Conservation (phyloP, 2,113 vertebrate genomes). For the human region DNA sequence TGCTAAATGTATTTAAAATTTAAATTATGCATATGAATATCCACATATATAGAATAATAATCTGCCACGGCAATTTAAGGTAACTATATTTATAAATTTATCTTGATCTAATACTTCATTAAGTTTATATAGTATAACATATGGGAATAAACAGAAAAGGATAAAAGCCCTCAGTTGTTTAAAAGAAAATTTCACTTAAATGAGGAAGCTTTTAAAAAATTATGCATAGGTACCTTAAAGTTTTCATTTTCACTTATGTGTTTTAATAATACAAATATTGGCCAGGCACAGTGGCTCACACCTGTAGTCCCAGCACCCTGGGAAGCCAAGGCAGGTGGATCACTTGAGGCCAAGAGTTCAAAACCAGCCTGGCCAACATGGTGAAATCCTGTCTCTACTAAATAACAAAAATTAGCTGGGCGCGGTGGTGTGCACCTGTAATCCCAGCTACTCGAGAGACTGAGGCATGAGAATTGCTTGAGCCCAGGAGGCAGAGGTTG, state of each 20-base stretch:
- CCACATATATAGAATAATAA: neutral
- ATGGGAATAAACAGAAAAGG: neutral
- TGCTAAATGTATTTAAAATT: neutral
- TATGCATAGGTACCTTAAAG: neutral
- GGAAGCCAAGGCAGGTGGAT: no score
- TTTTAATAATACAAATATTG: neutral
- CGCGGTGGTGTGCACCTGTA: no score
- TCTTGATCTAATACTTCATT: neutral
- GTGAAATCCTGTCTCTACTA: no score
- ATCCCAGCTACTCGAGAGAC: no score
- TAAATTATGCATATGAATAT: neutral
- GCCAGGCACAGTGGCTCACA: no score
- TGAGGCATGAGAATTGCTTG: no score
- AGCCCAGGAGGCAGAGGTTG: no score
- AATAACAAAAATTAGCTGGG: no score
- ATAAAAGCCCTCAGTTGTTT: neutral
- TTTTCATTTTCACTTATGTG: neutral
- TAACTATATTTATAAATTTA: constrained; percentile 10
- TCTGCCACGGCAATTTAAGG: neutral
- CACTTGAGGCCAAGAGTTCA: no score
- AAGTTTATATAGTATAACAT: neutral
- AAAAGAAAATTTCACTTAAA: constrained; percentile 27
- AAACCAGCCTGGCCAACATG: no score
- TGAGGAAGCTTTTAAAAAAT: neutral
- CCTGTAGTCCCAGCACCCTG: no score